Base-by-base conservation (phyloP, 2,888 invertebrate species). In the Acleris holmiana region DNA sequence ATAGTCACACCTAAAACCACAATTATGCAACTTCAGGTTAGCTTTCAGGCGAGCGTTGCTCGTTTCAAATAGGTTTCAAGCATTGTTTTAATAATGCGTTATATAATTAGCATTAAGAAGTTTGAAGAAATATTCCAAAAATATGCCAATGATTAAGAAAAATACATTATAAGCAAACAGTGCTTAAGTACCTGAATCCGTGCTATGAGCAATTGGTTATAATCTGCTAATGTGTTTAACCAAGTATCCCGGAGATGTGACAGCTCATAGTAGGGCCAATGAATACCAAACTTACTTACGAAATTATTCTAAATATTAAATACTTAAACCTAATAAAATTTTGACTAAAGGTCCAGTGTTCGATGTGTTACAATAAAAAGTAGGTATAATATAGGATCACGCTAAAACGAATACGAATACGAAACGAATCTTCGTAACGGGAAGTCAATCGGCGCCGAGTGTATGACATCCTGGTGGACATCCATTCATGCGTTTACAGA, bases 331-430 rank as follows among this genome's bases (percentile, higher is more conserved):
- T 89, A 90, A 89, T 84, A 76, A 88, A 88, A 86, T 83, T 75
- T 88, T 89, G 89, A 91, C 89, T 90, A 89, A 85, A 76, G 80
- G 83, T 86, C 86, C 88, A 84, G 86, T 86, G 85, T 89, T 91
- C 86, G 86, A 89, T 89, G 87, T 87, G 86, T 79, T 77, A 75
- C 71, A 78, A 70, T 58, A 51, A 67, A 56, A 60, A 66, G 29
- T 57, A 58, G 17, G 44, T n/a, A 35, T 29, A 51, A 51, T 47
- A 56, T 25, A 47, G 41, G 50, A 46, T 50, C 35, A 54, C 48
- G 53, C 23, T 64, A 60, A 65, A 64, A 46, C 18, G n/a, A 62
- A 57, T 40, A 63, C 51, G 51, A n/a, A n/a, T n/a, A n/a, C n/a
- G n/a, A n/a, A n/a, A n/a, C n/a, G n/a, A n/a, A 64, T 55, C 23